Evolutionary conservation across 1,140 invertebrate species (phyloP).

Genomic region (Onthophagus taurus): DNA sequence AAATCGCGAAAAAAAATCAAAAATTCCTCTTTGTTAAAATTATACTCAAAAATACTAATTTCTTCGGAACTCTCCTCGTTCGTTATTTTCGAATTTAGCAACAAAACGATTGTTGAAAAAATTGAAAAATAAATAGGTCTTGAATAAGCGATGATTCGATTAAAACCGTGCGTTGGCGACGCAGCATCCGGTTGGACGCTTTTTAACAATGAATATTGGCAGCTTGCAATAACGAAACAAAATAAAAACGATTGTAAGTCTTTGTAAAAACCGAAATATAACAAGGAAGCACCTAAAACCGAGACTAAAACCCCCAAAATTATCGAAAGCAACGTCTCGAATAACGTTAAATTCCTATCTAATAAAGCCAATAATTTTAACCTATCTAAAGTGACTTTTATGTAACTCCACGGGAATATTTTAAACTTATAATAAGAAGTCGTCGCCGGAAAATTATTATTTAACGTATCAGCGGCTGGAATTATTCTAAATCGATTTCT

Average conservation of each 20-base stretch:
- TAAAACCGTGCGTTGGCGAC: slow-evolving; percentile 96
- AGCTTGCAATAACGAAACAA: slow-evolving; percentile 93
- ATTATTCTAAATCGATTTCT: slow-evolving; percentile 22
- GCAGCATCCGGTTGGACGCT: slow-evolving; percentile 98
- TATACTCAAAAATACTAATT: slow-evolving; percentile 65
- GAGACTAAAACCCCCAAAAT: slow-evolving; percentile 79
- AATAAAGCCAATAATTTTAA: slow-evolving; percentile 84
- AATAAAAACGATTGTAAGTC: slow-evolving; percentile 92
- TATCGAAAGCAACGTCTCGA: slow-evolving; percentile 78
- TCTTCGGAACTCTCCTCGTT: slow-evolving; percentile 36
- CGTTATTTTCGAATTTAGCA: slow-evolving; percentile 51
- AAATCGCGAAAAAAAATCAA: slow-evolving; percentile 58
- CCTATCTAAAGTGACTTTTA: slow-evolving; percentile 84
- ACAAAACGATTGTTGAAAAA: slow-evolving; percentile 63
- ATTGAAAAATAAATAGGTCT: slow-evolving; percentile 93
- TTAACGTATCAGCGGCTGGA: slow-evolving; percentile 32
- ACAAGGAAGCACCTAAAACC: slow-evolving; percentile 71
- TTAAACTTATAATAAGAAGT: slow-evolving; percentile 83
- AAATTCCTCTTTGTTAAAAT: slow-evolving; percentile 59
- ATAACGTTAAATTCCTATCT: slow-evolving; percentile 80
- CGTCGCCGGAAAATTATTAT: slow-evolving; percentile 37
- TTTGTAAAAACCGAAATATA: slow-evolving; percentile 78
- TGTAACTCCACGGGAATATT: slow-evolving; percentile 55
- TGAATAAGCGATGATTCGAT: slow-evolving; percentile 88
- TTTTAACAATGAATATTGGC: slow-evolving; percentile 95